phyloP scores from a whole-genome alignment of 2,888 invertebrate species.

The Cerastis leucographa region DNA sequence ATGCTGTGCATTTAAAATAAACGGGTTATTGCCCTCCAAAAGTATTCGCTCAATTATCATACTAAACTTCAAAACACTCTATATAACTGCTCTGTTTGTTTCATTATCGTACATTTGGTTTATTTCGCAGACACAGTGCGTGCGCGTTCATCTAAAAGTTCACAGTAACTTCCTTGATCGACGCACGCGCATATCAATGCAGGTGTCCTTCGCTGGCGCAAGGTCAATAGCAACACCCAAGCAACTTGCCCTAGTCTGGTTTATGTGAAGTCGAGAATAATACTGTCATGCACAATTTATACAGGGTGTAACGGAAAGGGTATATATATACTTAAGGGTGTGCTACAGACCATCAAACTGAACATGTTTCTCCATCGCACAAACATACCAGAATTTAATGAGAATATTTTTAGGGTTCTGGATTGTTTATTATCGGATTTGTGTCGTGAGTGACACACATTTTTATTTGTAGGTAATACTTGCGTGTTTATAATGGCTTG shows the following conservation, averaged over 20 bases:
- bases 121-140: background rate
- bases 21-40: slow-evolving; percentile 14
- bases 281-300: background rate
- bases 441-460: slow-evolving; percentile 9
- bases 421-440: background rate
- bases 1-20: background rate
- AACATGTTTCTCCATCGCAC: no score
- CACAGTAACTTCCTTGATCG: slow-evolving; percentile 33
- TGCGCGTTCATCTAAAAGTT: slow-evolving; percentile 30
- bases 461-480: background rate
- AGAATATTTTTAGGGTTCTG: background rate
- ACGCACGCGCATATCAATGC: slow-evolving; percentile 9
- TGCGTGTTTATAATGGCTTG: slow-evolving; percentile 6
- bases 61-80: background rate
- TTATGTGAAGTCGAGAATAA: background rate
- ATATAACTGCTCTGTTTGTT: background rate
- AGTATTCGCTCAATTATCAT: background rate
- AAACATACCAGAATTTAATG: slow-evolving; percentile 23
- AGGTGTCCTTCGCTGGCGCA: slow-evolving; percentile 36
- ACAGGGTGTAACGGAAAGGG: no score
- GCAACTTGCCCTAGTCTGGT: slow-evolving; percentile 26
- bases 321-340: no score
- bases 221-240: slow-evolving; percentile 20
- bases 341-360: no score
- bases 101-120: slow-evolving; percentile 2